Conservation (phyloP, 2,888 invertebrate genomes). For the Timema podura region DNA sequence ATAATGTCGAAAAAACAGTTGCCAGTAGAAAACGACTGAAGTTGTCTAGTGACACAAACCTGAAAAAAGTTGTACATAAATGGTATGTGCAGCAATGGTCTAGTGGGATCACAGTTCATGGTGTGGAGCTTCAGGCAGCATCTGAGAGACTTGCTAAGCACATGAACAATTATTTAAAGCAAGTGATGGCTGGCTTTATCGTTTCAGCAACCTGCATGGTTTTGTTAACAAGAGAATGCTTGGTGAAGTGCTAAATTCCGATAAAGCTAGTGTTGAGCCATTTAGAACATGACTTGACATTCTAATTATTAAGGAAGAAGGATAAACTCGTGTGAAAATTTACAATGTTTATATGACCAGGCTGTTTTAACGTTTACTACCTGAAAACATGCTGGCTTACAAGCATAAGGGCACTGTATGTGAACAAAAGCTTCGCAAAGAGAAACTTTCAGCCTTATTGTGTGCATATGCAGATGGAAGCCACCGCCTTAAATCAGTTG, state of each 20-base stretch:
- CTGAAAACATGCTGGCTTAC: not conserved
- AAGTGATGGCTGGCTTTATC: too few species aligned
- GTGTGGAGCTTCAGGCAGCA: not conserved
- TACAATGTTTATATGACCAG: not conserved
- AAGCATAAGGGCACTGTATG: not conserved
- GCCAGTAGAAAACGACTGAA: not conserved
- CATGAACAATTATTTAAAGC: constrained; percentile 12
- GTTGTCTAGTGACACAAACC: not conserved
- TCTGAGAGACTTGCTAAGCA: constrained; percentile 7
- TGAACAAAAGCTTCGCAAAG: not conserved
- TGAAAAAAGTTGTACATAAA: constrained; percentile 4
- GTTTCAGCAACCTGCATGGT: too few species aligned
- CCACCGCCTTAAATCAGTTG: not conserved
- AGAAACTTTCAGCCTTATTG: not conserved
- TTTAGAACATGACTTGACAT: not conserved
- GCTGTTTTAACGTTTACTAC: not conserved
- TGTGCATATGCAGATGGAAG: constrained; percentile 8
- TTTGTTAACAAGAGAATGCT: too few species aligned
- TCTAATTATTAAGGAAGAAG: not conserved
- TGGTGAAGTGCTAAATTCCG: too few species aligned
- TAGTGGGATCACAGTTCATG: not conserved
- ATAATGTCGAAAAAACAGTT: not conserved
- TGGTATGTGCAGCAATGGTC: constrained; percentile 16
- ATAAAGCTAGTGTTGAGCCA: not conserved
- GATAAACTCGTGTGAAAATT: not conserved